Evolutionary conservation across 2,797 vertebrate genomes (phyloP).

Genomic region (Amphiprion clarkii): DNA sequence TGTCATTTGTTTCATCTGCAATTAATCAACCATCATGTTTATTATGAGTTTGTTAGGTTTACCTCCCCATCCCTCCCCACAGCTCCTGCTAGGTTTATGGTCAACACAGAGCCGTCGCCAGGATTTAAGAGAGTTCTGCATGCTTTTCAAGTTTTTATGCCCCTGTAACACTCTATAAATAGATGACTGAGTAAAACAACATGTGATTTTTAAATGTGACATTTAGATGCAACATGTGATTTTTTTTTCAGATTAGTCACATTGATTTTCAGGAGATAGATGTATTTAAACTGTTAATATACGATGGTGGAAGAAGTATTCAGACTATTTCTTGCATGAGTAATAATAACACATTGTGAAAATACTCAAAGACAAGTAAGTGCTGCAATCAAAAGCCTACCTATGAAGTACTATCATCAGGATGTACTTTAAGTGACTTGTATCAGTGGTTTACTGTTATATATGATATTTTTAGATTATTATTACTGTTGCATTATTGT

Average conservation of each 20-base stretch:
- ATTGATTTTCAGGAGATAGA: neutral
- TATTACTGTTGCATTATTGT: no score
- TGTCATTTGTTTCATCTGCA: constrained; percentile 82
- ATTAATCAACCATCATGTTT: constrained; percentile 83
- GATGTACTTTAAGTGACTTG: no score
- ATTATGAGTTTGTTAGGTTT: constrained; percentile 76
- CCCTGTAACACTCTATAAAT: constrained; percentile 73
- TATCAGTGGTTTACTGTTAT: no score
- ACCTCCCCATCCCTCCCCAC: constrained; percentile 53
- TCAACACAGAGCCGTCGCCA: constrained; percentile 72
- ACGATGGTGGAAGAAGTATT: no score
- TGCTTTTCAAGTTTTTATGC: constrained; percentile 79
- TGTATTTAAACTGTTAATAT: neutral
- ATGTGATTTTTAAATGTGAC: constrained; percentile 27
- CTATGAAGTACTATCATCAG: no score
- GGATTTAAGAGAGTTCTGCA: constrained; percentile 79
- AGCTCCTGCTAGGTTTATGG: constrained; percentile 82
- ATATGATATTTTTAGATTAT: no score
- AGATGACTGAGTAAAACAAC: constrained; percentile 58
- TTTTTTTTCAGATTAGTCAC: neutral
- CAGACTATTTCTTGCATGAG: no score
- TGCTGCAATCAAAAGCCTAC: no score
- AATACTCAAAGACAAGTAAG: no score
- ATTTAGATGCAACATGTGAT: constrained; percentile 12
- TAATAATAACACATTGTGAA: no score